Evolutionary conservation across 2,113 vertebrate genomes (phyloP), one percentile per base, ranked within the genome.

Genomic region (Sorex fumeus): DNA sequence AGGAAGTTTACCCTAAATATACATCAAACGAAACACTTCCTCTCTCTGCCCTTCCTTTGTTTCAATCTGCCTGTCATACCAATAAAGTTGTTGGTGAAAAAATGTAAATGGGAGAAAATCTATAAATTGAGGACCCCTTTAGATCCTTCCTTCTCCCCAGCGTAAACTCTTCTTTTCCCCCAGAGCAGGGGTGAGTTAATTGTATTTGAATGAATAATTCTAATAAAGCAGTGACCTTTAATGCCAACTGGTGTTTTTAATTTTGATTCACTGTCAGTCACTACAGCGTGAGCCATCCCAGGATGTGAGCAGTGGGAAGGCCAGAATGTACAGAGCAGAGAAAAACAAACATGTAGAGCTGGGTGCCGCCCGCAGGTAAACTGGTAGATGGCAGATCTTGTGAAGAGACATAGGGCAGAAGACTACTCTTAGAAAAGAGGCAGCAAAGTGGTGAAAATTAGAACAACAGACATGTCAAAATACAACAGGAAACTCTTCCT

Each of bases 151-250:
- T 88, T 84, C 71, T 96, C 91, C 93, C 93, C 50, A 75, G 95
- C 4, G 19, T 83, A 82, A 94, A 88, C 34, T 32, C 57, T 96
- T 93, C 79, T 87, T 95, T 92, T 90, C 91, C 96, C 92, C 92
- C 90, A 92, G 88, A 96, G 70, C 92, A 93, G 79, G 93, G 88
- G 90, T 79, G 87, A 97, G 96, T 93, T 98, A 97, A 97, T 98
- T 97, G 96, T 97, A 96, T 97, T 97, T 97, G 97, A 97, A 96
- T 95, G 96, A 98, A 97, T 97, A 98, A 98, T 98, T 98, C 96
- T 98, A 98, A 98, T 98, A 98, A 98, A 98, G 97, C 96, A 90
- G 84, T 98, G 98, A 98, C 98, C 97, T 98, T 98, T 98, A 98
- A 98, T 97, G 96, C 94, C 96, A 98, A 98, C 96, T 91, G 97